Percentiles rank a stretch among this genome's conserved stretches.
Conservation (phyloP, 2,797 vertebrate genomes). For the Euthynnus affinis region DNA sequence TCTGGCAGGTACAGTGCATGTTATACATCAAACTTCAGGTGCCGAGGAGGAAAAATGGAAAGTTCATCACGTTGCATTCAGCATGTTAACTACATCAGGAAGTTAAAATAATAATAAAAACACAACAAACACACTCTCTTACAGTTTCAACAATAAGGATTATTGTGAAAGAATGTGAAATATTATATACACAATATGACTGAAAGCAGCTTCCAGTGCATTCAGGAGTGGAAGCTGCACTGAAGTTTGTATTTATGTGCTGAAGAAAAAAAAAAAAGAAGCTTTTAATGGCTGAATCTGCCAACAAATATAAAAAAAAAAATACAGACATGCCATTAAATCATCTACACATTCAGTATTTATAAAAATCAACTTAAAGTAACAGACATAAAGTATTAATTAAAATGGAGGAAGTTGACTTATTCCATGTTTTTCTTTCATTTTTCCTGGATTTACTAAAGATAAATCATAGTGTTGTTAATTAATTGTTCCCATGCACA, state of each 20-base stretch:
- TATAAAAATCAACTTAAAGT: background rate
- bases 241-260: background rate
- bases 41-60: constrained; percentile 27
- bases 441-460: background rate
- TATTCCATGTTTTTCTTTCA: background rate
- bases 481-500: background rate
- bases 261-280: background rate
- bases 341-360: background rate
- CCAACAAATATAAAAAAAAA: background rate
- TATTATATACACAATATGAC: constrained; percentile 37
- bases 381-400: no score
- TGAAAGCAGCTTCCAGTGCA: constrained; percentile 8
- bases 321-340: constrained; percentile 4
- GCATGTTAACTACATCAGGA: constrained; percentile 23
- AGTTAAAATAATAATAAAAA: constrained; percentile 37
- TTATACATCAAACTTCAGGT: constrained; percentile 51
- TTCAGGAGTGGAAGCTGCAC: background rate
- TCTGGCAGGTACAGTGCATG: constrained; percentile 68
- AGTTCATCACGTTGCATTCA: background rate
- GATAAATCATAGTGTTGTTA: background rate
- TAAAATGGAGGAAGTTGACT: no score
- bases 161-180: constrained; percentile 23
- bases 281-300: background rate
- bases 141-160: constrained; percentile 21
- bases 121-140: constrained; percentile 13